Evolutionary conservation across 2,888 invertebrate species (phyloP), one percentile per base, ranked within the genome.

Genomic region (Drosophila conformis): DNA sequence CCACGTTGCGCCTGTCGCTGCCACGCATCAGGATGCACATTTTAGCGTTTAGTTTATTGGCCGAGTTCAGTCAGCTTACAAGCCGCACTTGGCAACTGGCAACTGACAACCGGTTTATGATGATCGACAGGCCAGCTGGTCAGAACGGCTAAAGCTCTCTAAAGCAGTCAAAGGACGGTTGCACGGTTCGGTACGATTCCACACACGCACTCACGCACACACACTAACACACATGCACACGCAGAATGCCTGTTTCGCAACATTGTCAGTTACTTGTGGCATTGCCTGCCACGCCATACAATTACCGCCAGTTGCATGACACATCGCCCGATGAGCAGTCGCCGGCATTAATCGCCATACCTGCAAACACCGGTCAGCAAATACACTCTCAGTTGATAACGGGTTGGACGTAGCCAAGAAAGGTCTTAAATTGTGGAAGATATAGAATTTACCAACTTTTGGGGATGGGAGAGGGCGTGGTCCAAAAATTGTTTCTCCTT

Each of bases 41-140:
- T 71, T 76, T 62, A 73, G 66, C 71, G 73, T 70, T 83, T 82
- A 78, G 82, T 86, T 84, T 84, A 82, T 86, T 78, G 83, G 70
- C 83, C 82, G 65, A 85, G 69, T 80, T 81, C 72, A 53, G 60
- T 31, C 68, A 42, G 53, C 63, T 60, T 49, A 18, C 49, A 70
- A 69, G 21, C 15, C 8, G 25, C 13, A 46, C 13, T 72, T 68
- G 73, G 63, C 69, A 82, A 52, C 56, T 7, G 11, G 51, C 35
- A 31, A 51, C 36, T 36, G n/a, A n/a, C 42, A 42, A 74, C 76
- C 70, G 73, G 77, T 70, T 77, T 58, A 10, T 11, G 15, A 35
- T 52, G 63, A 70, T 74, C 77, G 49, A 35, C 60, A 42, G 36
- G 21, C 49, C 71, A 67, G 52, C 59, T 66, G 68, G 49, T 31